Percentiles rank a stretch among this genome's conserved stretches.
Evolutionary conservation across 2,113 vertebrate genomes (phyloP).

Genomic region (Xiphophorus maculatus): DNA sequence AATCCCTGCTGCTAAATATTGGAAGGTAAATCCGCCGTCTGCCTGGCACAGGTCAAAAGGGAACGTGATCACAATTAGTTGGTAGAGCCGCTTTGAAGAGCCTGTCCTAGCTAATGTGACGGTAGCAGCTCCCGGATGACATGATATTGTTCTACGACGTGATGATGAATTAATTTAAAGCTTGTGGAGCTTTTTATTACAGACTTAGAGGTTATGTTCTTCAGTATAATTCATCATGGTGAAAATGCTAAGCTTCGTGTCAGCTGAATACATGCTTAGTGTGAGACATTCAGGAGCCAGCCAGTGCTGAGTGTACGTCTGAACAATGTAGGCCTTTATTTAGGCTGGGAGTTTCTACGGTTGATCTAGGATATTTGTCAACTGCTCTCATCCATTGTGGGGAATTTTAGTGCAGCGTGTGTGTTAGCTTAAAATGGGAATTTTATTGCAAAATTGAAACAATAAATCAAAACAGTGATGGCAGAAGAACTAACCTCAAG

Average conservation of each 20-base stretch:
- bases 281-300: slow-evolving; percentile 23
- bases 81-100: slow-evolving; percentile 39
- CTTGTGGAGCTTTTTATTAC: slow-evolving; percentile 7
- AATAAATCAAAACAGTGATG: background rate
- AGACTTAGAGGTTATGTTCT: slow-evolving; percentile 28
- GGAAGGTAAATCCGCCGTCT: slow-evolving; percentile 64
- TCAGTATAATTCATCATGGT: slow-evolving; percentile 6
- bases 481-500: background rate
- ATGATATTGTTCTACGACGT: slow-evolving; percentile 39
- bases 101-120: slow-evolving; percentile 50
- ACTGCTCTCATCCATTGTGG: too few species aligned
- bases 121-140: slow-evolving; percentile 23
- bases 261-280: slow-evolving; percentile 22
- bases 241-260: slow-evolving; percentile 24
- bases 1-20: slow-evolving; percentile 64
- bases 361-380: background rate
- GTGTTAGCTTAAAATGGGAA: background rate
- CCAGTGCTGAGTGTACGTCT: slow-evolving; percentile 11
- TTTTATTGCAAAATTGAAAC: background rate
- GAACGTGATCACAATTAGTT: slow-evolving; percentile 67
- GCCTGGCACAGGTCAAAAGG: slow-evolving; percentile 67
- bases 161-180: slow-evolving; percentile 41
- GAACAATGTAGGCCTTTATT: slow-evolving; percentile 44
- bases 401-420: background rate
- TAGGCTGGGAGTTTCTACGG: slow-evolving; percentile 29